Percentiles rank a stretch among this genome's conserved stretches.
phyloP scores from a whole-genome alignment of 2,797 vertebrate genomes.

The Neosilurus hyrtlii region DNA sequence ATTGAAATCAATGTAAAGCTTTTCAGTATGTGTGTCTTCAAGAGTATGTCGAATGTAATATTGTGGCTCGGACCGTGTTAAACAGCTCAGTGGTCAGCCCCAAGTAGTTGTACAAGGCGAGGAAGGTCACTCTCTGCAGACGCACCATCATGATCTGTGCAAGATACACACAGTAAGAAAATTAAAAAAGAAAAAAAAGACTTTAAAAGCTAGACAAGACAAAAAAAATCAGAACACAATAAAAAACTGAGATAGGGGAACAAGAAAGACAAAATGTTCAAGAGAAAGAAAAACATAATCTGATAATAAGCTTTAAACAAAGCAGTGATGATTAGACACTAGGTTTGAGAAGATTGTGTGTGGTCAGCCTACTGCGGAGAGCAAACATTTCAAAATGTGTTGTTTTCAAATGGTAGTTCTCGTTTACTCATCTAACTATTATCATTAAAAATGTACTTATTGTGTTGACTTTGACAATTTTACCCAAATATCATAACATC shows the following conservation, averaged over 20 bases:
- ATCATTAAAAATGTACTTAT: not conserved
- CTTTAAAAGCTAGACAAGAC: too few species aligned
- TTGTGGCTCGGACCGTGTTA: conserved; percentile 71
- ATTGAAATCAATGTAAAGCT: not conserved
- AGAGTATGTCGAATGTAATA: not conserved
- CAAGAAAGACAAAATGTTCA: too few species aligned
- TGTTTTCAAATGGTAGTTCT: not conserved
- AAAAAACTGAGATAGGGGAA: too few species aligned
- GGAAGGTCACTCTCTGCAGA: conserved; percentile 91
- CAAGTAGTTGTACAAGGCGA: conserved; percentile 92
- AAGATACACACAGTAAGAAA: conserved; percentile 1
- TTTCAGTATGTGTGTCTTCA: not conserved
- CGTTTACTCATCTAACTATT: not conserved
- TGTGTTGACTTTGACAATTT: not conserved
- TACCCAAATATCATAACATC: not conserved
- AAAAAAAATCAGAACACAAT: too few species aligned
- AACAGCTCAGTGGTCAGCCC: conserved; percentile 96
- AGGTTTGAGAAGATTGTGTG: too few species aligned
- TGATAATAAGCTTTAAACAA: too few species aligned
- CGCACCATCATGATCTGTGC: conserved; percentile 94
- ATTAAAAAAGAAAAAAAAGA: too few species aligned
- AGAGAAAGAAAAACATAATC: too few species aligned
- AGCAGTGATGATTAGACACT: too few species aligned
- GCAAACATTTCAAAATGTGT: too few species aligned
- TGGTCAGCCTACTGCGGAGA: too few species aligned